phyloP scores from a whole-genome alignment of 2,113 vertebrate species.

The Eleginops maclovinus region DNA sequence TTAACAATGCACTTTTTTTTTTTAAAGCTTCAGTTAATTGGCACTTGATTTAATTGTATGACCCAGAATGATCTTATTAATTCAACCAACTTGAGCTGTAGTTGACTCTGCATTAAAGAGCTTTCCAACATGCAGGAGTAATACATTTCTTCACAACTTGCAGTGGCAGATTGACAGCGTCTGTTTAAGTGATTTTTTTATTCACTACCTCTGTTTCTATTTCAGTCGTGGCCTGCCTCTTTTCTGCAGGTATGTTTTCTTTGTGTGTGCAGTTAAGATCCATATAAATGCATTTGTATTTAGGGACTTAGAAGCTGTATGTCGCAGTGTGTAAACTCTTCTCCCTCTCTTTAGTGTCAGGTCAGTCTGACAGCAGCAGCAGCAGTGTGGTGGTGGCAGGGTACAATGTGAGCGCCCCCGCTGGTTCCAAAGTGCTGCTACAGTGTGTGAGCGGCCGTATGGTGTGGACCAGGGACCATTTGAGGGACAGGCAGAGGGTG shows the following conservation, averaged over 20 bases:
- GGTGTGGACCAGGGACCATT: slow-evolving; percentile 94
- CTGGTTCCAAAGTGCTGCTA: slow-evolving; percentile 85
- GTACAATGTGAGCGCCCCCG: slow-evolving; percentile 83
- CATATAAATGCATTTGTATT: background rate
- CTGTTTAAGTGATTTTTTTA: slow-evolving; percentile 36
- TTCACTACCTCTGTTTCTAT: slow-evolving; percentile 30
- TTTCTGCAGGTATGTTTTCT: slow-evolving; percentile 66
- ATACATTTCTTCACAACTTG: background rate
- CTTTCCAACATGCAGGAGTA: background rate
- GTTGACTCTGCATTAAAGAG: background rate
- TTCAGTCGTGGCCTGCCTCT: slow-evolving; percentile 69
- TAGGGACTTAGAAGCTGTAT: background rate
- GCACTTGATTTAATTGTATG: background rate
- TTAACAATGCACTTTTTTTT: background rate
- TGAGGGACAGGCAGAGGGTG: slow-evolving; percentile 92
- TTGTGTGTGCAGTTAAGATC: slow-evolving; percentile 18
- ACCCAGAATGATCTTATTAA: background rate
- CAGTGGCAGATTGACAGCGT: background rate
- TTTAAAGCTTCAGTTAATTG: background rate
- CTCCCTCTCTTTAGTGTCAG: slow-evolving; percentile 57
- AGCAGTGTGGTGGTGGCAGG: slow-evolving; percentile 87
- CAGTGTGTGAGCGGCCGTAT: slow-evolving; percentile 93
- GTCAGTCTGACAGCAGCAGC: slow-evolving; percentile 81
- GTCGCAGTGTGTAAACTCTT: slow-evolving; percentile 2
- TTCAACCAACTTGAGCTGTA: background rate